Percentiles rank a stretch among this genome's conserved stretches.
phyloP scores from a whole-genome alignment of 2,113 vertebrate genomes.

The Lamprologus callipterus region DNA sequence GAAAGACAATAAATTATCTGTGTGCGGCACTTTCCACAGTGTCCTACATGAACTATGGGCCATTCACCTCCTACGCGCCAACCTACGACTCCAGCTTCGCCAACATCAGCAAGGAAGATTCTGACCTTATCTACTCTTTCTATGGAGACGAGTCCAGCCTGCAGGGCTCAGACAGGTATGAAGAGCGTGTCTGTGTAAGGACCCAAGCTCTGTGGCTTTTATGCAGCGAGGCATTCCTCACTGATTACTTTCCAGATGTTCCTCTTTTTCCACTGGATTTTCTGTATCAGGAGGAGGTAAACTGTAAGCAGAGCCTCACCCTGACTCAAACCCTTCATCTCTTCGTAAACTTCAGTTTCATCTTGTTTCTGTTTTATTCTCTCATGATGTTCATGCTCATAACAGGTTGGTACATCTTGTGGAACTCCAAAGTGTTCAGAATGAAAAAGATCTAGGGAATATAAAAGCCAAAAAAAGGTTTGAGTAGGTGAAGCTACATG shows the following conservation, averaged over 20 bases:
- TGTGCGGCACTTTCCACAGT: slow-evolving; percentile 66
- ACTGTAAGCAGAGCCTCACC: background rate
- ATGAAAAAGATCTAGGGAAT: background rate
- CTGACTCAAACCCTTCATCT: background rate
- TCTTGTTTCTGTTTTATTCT: background rate
- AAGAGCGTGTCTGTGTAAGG: background rate
- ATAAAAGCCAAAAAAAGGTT: background rate
- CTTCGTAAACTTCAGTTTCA: background rate
- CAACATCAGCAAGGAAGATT: slow-evolving; percentile 94
- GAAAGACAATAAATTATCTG: background rate
- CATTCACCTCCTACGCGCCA: slow-evolving; percentile 91
- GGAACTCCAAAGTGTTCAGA: background rate
- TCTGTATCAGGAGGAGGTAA: background rate
- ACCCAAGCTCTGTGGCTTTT: background rate
- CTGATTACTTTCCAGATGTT: slow-evolving; percentile 27
- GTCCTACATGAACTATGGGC: slow-evolving; percentile 91
- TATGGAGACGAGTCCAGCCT: slow-evolving; percentile 86
- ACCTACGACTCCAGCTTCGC: slow-evolving; percentile 93
- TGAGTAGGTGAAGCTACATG: background rate
- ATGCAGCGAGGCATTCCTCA: slow-evolving; percentile 11
- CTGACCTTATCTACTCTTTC: slow-evolving; percentile 85
- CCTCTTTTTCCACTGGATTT: background rate
- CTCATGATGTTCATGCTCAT: background rate
- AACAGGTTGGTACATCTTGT: background rate
- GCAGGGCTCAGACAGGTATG: slow-evolving; percentile 82